phyloP scores from a whole-genome alignment of 1,140 invertebrate species.

The Drosophila ohnishii region DNA sequence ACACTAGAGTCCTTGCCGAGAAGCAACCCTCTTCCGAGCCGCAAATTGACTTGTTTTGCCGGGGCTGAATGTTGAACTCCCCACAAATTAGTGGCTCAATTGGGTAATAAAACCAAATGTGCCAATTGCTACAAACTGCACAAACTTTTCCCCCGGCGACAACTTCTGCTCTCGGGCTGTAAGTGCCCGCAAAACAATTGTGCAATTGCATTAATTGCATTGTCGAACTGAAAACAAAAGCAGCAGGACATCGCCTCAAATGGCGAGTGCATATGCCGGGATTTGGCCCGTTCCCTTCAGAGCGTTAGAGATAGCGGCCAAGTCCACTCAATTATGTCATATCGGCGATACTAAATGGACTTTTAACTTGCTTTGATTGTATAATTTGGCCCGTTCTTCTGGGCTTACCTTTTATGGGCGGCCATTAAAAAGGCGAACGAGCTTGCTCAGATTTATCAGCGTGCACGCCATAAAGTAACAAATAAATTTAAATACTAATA shows the following conservation, averaged over 20 bases:
- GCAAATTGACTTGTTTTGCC: slow-evolving; percentile 64
- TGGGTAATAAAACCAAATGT: slow-evolving; percentile 81
- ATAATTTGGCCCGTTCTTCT: slow-evolving; percentile 46
- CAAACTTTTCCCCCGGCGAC: slow-evolving; percentile 48
- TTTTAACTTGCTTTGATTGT: slow-evolving; percentile 78
- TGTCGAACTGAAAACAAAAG: slow-evolving; percentile 62
- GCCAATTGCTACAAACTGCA: slow-evolving; percentile 66
- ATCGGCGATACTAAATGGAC: slow-evolving; percentile 73
- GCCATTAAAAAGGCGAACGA: slow-evolving; percentile 72
- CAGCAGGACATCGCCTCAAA: slow-evolving; percentile 60
- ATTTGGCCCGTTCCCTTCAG: slow-evolving; percentile 39
- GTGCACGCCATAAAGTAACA: slow-evolving; percentile 78
- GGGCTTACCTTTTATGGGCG: slow-evolving; percentile 73
- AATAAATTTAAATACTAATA: slow-evolving; percentile 82
- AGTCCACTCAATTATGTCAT: slow-evolving; percentile 73
- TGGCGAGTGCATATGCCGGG: slow-evolving; percentile 64
- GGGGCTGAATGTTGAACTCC: slow-evolving; percentile 44
- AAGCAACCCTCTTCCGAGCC: slow-evolving; percentile 4
- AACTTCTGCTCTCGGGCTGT: slow-evolving; percentile 18
- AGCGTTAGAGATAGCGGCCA: slow-evolving; percentile 47
- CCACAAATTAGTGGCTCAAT: slow-evolving; percentile 79
- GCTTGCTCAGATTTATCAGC: slow-evolving; percentile 75
- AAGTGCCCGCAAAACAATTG: slow-evolving; percentile 64
- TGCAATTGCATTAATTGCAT: slow-evolving; percentile 77
- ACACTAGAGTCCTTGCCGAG: slow-evolving; percentile 34